These are phyloP conservation scores for Microchirus variegatus DNA, from an alignment of 2,797 vertebrate genomes.

Conservation along the genomic window DNA sequence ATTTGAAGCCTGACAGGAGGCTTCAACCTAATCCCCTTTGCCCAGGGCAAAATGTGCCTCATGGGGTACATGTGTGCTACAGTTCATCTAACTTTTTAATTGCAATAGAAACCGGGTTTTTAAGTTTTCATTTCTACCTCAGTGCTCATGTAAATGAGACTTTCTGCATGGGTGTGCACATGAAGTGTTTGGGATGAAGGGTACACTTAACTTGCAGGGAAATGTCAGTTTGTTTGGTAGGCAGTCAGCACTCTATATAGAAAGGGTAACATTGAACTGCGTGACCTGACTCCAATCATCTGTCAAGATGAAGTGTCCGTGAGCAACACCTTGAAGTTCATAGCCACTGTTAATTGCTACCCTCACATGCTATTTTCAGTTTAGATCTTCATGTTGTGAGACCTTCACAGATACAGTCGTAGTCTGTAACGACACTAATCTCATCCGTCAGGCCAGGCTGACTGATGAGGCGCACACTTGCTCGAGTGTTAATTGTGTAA, in stretches of 20 bases:
- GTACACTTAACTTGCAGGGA: conserved; percentile 15
- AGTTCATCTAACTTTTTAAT: conserved; percentile 78
- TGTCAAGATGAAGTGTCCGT: conserved; percentile 16
- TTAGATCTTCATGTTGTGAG: conserved; percentile 15
- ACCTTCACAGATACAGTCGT: conserved; percentile 18
- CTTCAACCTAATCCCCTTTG: conserved; percentile 71
- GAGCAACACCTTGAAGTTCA: conserved; percentile 2
- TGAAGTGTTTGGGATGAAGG: conserved; percentile 21
- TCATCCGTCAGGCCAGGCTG: conserved; percentile 19
- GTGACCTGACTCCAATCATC: conserved; percentile 15
- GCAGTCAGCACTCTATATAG: conserved; percentile 12
- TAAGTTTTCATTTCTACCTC: conserved; percentile 65
- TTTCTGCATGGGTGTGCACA: conserved; percentile 36
- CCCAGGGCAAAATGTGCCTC: conserved; percentile 68
- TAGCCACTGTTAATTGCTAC: conserved; percentile 12
- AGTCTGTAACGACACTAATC: conserved; percentile 25
- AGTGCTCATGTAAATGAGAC: conserved; percentile 64
- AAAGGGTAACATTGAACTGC: conserved; percentile 13
- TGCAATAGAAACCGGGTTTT: conserved; percentile 70
- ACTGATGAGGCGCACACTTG: neutral
- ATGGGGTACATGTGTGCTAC: conserved; percentile 62
- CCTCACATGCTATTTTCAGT: conserved; percentile 9
- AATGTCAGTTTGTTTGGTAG: conserved; percentile 24
- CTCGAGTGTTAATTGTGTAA: conserved; percentile 45
- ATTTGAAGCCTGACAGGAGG: conserved; percentile 72